Evolutionary conservation across 1,140 invertebrate genomes (phyloP).

Genomic region (Dreissena polymorpha): DNA sequence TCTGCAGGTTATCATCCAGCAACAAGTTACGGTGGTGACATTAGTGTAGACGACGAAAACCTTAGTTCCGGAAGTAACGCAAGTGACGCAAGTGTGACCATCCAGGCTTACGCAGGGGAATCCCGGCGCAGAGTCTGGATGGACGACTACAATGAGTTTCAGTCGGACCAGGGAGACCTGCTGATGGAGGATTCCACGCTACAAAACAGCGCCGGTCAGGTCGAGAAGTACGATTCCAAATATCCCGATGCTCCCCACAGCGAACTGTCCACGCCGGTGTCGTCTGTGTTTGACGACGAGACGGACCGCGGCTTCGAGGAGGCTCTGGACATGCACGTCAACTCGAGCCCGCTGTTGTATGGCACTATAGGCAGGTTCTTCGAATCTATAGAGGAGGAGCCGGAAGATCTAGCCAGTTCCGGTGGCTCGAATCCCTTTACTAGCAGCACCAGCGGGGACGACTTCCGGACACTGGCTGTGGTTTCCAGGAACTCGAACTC

Average conservation of each 20-base stretch:
- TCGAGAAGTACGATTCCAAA: slow-evolving; percentile 4
- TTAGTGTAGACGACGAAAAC: slow-evolving; percentile 42
- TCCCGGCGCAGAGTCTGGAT: slow-evolving; percentile 22
- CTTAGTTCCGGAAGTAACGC: slow-evolving; percentile 23
- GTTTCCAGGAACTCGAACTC: slow-evolving; percentile 44
- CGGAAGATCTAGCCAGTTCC: slow-evolving; percentile 56
- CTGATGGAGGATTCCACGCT: slow-evolving; percentile 39
- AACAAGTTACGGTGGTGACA: not conserved
- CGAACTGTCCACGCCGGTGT: slow-evolving; percentile 46
- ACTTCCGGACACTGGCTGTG: slow-evolving; percentile 50
- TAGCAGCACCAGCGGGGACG: slow-evolving; percentile 25
- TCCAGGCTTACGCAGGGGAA: slow-evolving; percentile 27
- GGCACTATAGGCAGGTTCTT: slow-evolving; percentile 57
- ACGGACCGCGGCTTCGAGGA: slow-evolving; percentile 59
- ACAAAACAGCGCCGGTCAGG: slow-evolving; percentile 13
- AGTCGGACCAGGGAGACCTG: slow-evolving; percentile 20
- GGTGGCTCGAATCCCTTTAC: slow-evolving; percentile 48
- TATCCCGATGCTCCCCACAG: slow-evolving; percentile 14
- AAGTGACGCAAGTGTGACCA: slow-evolving; percentile 32
- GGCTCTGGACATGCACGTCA: slow-evolving; percentile 50
- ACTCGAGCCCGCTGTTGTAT: slow-evolving; percentile 25
- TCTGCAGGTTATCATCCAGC: not conserved
- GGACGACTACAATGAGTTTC: slow-evolving; percentile 27
- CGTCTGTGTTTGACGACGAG: slow-evolving; percentile 57
- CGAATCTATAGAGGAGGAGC: slow-evolving; percentile 64